Conservation (phyloP, 2,888 invertebrate species). For the Brenthis ino region DNA sequence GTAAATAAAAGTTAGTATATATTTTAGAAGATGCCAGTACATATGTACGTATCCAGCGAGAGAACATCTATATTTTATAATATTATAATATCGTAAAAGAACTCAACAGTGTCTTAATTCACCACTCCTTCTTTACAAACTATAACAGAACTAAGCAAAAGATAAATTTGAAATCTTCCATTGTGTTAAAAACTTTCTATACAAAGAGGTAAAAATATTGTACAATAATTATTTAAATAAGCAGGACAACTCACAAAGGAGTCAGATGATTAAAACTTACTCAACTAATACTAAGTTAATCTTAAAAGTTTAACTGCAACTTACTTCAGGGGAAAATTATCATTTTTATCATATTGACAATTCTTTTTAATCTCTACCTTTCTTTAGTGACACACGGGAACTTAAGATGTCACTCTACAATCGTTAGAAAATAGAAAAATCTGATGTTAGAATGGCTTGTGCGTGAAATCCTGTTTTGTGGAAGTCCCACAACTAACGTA, state of each 20-base stretch:
- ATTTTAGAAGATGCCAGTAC: too few species aligned
- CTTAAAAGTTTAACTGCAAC: neutral
- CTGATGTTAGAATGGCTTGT: too few species aligned
- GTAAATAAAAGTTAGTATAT: too few species aligned
- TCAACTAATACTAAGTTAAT: slow-evolving; percentile 10
- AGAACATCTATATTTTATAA: too few species aligned
- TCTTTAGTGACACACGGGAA: neutral
- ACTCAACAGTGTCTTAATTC: too few species aligned
- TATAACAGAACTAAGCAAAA: slow-evolving; percentile 2
- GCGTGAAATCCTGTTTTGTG: too few species aligned
- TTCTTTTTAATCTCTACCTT: neutral
- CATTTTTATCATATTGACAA: neutral
- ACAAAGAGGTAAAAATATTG: slow-evolving; percentile 16
- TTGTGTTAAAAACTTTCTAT: neutral
- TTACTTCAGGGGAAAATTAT: neutral
- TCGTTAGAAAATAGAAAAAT: too few species aligned
- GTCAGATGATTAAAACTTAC: slow-evolving; percentile 11
- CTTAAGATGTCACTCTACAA: too few species aligned
- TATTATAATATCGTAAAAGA: too few species aligned
- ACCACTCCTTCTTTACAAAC: neutral
- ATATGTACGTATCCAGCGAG: too few species aligned
- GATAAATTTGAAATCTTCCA: neutral
- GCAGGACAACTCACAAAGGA: slow-evolving; percentile 20
- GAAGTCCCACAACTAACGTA: too few species aligned
- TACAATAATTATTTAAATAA: slow-evolving; percentile 19